phyloP scores from a whole-genome alignment of 2,797 vertebrate genomes.

The Prionace glauca region DNA sequence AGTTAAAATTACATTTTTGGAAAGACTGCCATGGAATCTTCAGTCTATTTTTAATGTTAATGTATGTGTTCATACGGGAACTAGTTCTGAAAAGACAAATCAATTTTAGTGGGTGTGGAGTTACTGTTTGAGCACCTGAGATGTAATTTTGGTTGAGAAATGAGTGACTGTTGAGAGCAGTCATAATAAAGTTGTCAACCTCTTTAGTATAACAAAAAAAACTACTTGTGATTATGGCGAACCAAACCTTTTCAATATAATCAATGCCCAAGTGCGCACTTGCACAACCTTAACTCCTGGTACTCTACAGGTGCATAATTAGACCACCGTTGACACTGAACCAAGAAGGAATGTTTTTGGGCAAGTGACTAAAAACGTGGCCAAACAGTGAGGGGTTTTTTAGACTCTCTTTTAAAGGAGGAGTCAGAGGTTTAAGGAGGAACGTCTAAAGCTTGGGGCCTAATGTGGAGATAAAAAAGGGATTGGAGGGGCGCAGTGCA shows the following conservation, averaged over 20 bases:
- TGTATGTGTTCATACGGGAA: not conserved
- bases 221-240: not conserved
- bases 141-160: not conserved
- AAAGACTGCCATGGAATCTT: not conserved
- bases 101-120: not conserved
- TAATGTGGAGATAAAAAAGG: no score
- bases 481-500: no score
- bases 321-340: no score
- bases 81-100: not conserved
- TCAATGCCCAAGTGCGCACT: not conserved
- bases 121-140: not conserved
- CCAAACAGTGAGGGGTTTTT: no score
- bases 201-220: not conserved
- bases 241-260: not conserved
- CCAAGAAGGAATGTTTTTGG: no score
- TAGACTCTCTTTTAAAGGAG: no score
- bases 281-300: no score
- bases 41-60: not conserved
- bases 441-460: no score
- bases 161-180: not conserved
- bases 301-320: no score
- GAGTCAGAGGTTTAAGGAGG: no score
- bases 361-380: no score
- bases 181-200: not conserved
- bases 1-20: not conserved